Percentiles rank a stretch among this genome's conserved stretches.
These are phyloP conservation scores for Rhagonycha fulva DNA, from an alignment of 2,888 invertebrate genomes.

Conservation along the genomic window DNA sequence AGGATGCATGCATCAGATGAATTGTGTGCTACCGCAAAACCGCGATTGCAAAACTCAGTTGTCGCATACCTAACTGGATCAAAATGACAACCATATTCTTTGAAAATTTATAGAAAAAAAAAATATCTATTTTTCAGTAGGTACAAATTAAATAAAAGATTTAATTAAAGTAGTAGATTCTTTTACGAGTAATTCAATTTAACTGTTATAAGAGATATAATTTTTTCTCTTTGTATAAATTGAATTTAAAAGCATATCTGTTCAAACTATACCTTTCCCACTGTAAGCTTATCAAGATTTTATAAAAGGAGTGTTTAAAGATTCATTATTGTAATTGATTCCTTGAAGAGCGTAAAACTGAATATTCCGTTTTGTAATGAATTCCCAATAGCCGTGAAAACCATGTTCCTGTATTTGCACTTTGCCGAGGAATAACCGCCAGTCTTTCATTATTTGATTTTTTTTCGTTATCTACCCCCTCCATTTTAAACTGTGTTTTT, in stretches of 20 bases:
- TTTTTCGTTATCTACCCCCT: neutral
- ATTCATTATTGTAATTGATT: neutral
- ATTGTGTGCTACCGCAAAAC: too few species aligned
- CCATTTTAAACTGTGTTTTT: too few species aligned
- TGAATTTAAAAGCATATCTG: neutral
- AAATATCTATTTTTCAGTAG: neutral
- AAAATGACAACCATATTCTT: too few species aligned
- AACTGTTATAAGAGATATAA: neutral
- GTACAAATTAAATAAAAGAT: neutral
- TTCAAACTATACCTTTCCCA: neutral
- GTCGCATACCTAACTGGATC: too few species aligned
- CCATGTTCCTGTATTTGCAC: neutral
- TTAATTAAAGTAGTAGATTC: neutral
- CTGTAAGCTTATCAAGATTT: neutral
- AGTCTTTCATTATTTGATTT: neutral
- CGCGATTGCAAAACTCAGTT: too few species aligned
- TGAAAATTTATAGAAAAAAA: neutral
- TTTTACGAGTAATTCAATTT: neutral
- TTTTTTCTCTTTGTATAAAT: neutral
- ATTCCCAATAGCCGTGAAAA: neutral
- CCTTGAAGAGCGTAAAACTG: neutral
- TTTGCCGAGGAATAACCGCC: neutral
- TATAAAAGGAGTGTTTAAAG: neutral
- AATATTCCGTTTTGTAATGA: neutral
- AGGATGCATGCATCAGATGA: too few species aligned